Evolutionary conservation across 2,113 vertebrate species (phyloP), one percentile per base, ranked within the genome.

Genomic region (Psephotus haematonotus): DNA sequence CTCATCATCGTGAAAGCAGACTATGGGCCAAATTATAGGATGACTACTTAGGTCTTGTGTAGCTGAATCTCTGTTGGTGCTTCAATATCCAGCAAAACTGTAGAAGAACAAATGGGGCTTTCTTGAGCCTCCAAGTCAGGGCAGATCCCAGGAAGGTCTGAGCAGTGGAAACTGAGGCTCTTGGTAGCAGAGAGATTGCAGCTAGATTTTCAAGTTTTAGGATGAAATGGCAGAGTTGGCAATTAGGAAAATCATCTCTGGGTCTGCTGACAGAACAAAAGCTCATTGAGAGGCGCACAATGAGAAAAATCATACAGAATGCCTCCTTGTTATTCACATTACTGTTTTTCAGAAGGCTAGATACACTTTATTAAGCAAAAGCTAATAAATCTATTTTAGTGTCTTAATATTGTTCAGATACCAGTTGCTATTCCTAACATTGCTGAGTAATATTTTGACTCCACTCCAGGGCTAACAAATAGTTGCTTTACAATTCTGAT

Each of bases 371-470:
- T 81, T 72, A 91, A 76, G 83, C 67, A 84, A 88, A 91, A 87
- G 39, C 17, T 82, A 62, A 82, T 72, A 71, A 71, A 92, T 86
- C 47, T 89, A 65, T 95, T 93, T 84, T 69, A 65, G 69, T 10
- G 0, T 75, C 64, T 76, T 75, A 81, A 88, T 83, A 70, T 69
- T 85, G 60, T 70, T 95, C 90, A 78, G 88, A 85, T 80, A 83
- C 43, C 49, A 33, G 49, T 77, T 94, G 67, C 86, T 86, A 67
- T 87, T 87, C 83, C 88, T 91, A 87, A 72, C 70, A 70, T 70
- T 91, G 86, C 95, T 95, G 94, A 96, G 63, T 89, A 92, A 94
- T 89, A 82, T 65, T 93, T 93, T 95, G 86, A 92, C 67, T 93
- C 81, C 18, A 5, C 35, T 92, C 92, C 80, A 92, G 77, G 41